Base-by-base conservation (phyloP, 2,113 vertebrate species). In the Mungos mungo region DNA sequence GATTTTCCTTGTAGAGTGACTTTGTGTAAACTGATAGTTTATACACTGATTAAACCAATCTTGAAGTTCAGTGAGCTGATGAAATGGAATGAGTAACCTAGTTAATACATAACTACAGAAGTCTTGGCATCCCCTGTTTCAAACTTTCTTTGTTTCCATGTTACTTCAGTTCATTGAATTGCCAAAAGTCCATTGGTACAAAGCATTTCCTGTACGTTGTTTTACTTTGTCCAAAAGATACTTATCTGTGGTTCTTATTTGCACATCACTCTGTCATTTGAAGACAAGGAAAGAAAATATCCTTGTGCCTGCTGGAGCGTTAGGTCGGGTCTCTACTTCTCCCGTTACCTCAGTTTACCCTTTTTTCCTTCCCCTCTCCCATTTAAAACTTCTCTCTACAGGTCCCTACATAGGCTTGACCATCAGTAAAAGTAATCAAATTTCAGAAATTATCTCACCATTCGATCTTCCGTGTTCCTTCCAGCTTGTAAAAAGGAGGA, bases 141-240 rank as follows among this genome's bases (percentile, higher is more conserved):
- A 84, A 80, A 63, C 83, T 88, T 19, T 93, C 66, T 94, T 21
- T 81, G 41, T 89, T 63, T 91, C 80, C 65, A 0, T 65, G 50
- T 83, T 93, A 83, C 74, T 88, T 93, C 35, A 69, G 25, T 87
- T 79, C 74, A 45, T 1, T 47, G 52, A 81, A 50, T 92, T 97
- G 89, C 85, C 88, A 86, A 89, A 96, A 94, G 54, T 77, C 45
- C 82, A 65, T 31, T 82, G 90, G 54, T 82, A 96, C 80, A 93
- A 96, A 94, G 91, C 89, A 96, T 95, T 98, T 97, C 93, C 97
- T 96, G 90, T 80, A 35, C 38, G 80, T 96, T 96, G 95, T 88
- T 93, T 96, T 71, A 68, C 83, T 93, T 85, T 94, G 66, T 86
- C 84, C 77, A 81, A 88, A 72, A 96, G 84, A 91, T 97, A 68